Base-by-base conservation (phyloP, 1,140 invertebrate genomes). In the Sitodiplosis mosellana region DNA sequence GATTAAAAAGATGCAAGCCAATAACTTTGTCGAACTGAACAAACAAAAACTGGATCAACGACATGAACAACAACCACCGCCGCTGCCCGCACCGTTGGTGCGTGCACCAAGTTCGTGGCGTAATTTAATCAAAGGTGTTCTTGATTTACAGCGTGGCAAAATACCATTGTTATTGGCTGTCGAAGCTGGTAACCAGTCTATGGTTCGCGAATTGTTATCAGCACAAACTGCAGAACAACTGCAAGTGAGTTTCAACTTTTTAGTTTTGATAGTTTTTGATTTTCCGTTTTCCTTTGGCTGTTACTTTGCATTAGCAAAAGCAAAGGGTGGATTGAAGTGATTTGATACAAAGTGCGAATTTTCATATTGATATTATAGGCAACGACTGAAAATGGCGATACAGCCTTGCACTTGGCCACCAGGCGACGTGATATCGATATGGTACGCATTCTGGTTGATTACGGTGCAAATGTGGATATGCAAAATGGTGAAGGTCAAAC, bases 401-500 rank as follows among this genome's bases (percentile, higher is more conserved):
- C 86, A 8, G 88, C 87, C 33, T 69, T 97, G 17, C 93, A 98
- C 69, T 68, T 95, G 42, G 91, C 91, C 11, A 86, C 87, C 17
- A 70, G 87, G 57, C 74, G 83, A 54, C 76, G 83, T 56, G 91
- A 96, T 62, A 78, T 92, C 43, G 92, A 97, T 49, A 83, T 95
- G 77, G 80, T 88, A 15, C 73, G 86, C 46, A 83, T 94, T 53
- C 71, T 96, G 46, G 81, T 95, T 1, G 92, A 97, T 57, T 82
- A 86, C 55, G 90, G 90, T n/a, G 83, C 87, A 14, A 74, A 76
- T 45, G 82, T 96, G 37, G 90, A 97, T 59, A 78, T 79, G 49
- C 82, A 86, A 63, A 97, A 96, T 65, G 80, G 82, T 1, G 82
- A 92, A 44, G 93, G 93, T 0, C 86, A 93, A 65, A 95, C 92